These are phyloP conservation scores for Drosophila funebris DNA, from an alignment of 1,140 invertebrate genomes.

Conservation along the genomic window DNA sequence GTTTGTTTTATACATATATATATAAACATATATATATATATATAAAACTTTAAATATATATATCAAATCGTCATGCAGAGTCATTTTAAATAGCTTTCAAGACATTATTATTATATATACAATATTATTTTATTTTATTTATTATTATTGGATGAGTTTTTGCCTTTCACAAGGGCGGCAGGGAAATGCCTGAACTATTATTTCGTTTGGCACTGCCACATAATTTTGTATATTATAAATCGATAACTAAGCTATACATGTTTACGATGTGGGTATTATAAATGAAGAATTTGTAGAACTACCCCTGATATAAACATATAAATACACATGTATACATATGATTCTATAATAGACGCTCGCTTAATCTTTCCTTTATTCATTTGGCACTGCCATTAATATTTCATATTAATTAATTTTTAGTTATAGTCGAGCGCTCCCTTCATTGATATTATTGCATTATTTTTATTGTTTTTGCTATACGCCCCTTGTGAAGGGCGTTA, in stretches of 20 bases:
- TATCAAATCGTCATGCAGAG: constrained; percentile 36
- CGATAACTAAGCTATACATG: not conserved
- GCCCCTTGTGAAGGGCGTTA: constrained; percentile 41
- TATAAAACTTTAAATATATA: too few species aligned
- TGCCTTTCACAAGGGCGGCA: constrained; percentile 42
- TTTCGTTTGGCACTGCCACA: constrained; percentile 43
- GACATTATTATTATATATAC: constrained; percentile 33
- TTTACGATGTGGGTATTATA: too few species aligned
- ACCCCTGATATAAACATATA: not conserved
- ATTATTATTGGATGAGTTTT: constrained; percentile 37
- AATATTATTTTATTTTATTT: constrained; percentile 31
- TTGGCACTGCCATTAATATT: constrained; percentile 44
- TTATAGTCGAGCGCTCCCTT: too few species aligned
- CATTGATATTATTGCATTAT: constrained; percentile 19
- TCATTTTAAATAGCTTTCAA: constrained; percentile 52
- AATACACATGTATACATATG: constrained; percentile 32
- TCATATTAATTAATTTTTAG: constrained; percentile 26
- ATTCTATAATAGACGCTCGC: constrained; percentile 32
- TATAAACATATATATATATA: constrained; percentile 1
- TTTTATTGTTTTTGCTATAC: constrained; percentile 15
- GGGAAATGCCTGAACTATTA: constrained; percentile 24
- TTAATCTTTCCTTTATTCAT: constrained; percentile 27
- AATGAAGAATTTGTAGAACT: not conserved
- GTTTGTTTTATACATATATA: constrained; percentile 15
- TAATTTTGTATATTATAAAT: constrained; percentile 11